These are phyloP conservation scores for Drosophila rubida DNA, from an alignment of 2,888 invertebrate species.

Conservation along the genomic window DNA sequence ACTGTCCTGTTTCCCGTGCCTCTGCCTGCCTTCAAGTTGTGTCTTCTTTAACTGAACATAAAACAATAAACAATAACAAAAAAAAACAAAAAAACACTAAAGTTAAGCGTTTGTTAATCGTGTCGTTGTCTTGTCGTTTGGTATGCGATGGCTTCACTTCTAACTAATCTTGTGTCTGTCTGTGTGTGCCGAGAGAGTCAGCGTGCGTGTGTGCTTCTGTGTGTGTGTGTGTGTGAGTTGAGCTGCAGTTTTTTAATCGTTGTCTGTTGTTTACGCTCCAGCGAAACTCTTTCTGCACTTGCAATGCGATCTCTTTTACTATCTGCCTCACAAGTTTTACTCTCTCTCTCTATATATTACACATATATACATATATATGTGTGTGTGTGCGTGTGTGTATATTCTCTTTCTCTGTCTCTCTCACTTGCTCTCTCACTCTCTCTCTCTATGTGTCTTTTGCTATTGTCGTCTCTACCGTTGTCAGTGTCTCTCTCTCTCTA, in stretches of 20 bases:
- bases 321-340: neutral
- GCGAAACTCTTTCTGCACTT: neutral
- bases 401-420: neutral
- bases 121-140: slow-evolving; percentile 17
- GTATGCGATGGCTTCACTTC: slow-evolving; percentile 32
- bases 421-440: neutral
- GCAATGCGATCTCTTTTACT: neutral
- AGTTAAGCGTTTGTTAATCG: slow-evolving; percentile 3
- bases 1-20: neutral
- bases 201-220: neutral
- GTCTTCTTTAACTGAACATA: too few species aligned
- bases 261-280: neutral
- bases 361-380: too few species aligned
- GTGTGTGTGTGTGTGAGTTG: neutral
- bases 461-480: slow-evolving; percentile 2
- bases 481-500: slow-evolving; percentile 3
- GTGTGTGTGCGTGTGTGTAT: neutral
- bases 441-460: slow-evolving; percentile 2
- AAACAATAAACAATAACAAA: too few species aligned
- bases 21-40: too few species aligned
- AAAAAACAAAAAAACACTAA: too few species aligned
- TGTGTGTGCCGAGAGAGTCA: neutral
- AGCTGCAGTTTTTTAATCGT: neutral
- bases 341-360: too few species aligned
- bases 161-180: slow-evolving; percentile 11